Evolutionary conservation across 2,797 vertebrate genomes (phyloP).

Genomic region (Luscinia luscinia): DNA sequence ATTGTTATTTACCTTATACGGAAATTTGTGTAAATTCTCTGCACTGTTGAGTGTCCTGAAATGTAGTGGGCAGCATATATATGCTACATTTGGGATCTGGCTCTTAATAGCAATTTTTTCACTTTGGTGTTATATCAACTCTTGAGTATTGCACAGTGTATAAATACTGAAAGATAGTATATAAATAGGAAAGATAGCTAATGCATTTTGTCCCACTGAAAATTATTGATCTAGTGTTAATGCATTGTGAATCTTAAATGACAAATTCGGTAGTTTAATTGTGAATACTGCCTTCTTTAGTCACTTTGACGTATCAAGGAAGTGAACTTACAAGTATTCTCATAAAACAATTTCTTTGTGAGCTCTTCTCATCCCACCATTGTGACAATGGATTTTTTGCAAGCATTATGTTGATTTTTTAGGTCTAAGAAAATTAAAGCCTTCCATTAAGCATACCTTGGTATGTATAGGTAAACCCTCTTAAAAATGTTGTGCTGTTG

Average conservation of each 20-base stretch:
- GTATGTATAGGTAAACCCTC: background rate
- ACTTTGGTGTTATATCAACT: background rate
- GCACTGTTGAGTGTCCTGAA: background rate
- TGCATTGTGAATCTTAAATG: background rate
- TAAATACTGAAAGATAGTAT: background rate
- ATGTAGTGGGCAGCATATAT: background rate
- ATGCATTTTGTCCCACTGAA: background rate
- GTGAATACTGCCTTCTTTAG: background rate
- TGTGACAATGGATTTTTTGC: background rate
- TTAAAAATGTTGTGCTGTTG: background rate
- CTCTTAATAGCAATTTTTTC: background rate
- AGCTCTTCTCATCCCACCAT: background rate
- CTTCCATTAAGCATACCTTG: background rate
- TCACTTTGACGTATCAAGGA: background rate
- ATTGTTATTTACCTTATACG: background rate
- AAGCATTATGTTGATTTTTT: background rate
- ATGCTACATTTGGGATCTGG: background rate
- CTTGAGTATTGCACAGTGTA: background rate
- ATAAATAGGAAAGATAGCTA: background rate
- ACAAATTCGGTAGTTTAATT: background rate
- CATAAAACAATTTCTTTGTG: background rate
- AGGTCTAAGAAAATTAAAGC: background rate
- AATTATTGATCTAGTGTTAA: slow-evolving; percentile 6
- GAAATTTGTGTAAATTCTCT: background rate
- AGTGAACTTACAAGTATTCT: background rate